Conservation (phyloP, 2,797 vertebrate genomes). For the Lepus townsendii region DNA sequence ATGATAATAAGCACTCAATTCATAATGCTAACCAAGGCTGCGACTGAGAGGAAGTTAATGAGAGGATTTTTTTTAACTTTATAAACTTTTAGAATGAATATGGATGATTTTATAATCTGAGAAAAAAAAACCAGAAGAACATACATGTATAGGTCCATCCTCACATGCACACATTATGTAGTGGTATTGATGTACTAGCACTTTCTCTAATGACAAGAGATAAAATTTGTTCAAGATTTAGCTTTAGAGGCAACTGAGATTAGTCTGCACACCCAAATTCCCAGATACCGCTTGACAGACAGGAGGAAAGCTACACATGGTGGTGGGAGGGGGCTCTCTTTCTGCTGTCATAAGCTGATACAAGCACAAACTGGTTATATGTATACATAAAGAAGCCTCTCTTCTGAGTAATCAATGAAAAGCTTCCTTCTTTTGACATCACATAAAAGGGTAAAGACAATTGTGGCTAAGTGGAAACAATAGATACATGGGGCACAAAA, state of each 20-base stretch:
- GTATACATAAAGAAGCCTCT: background rate
- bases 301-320: background rate
- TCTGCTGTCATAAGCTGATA: background rate
- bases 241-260: background rate
- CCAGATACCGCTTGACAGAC: background rate
- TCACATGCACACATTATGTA: background rate
- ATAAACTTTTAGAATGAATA: conserved; percentile 52
- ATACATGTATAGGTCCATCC: background rate
- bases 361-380: background rate
- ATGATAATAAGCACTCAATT: background rate
- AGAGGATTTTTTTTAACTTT: conserved; percentile 4
- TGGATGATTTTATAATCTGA: conserved; percentile 20
- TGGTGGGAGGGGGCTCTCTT: background rate
- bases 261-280: background rate
- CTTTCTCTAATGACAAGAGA: conserved; percentile 38
- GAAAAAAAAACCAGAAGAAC: background rate
- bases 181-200: background rate
- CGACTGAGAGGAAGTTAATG: background rate
- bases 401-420: background rate
- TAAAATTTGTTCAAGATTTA: conserved; percentile 39
- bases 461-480: background rate
- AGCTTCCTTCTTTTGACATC: background rate
- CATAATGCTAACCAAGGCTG: conserved; percentile 35
- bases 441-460: background rate
- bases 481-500: background rate